These are phyloP conservation scores for Phataginus tetradactyla DNA, from an alignment of 2,797 vertebrate species.

Conservation along the genomic window DNA sequence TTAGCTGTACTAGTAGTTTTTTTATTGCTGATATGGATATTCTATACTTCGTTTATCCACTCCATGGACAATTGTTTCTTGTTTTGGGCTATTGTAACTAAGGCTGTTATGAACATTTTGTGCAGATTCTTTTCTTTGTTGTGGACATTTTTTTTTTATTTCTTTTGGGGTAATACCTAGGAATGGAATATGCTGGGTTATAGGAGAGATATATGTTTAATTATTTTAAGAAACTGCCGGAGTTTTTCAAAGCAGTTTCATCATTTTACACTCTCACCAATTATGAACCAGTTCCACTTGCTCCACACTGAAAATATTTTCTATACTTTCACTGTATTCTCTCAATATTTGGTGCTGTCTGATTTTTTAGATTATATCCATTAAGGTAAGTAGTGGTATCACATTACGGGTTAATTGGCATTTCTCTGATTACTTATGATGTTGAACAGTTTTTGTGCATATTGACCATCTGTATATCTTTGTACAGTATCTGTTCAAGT, in stretches of 20 bases:
- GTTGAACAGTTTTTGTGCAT: not conserved
- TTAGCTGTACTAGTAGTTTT: not conserved
- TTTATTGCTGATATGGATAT: not conserved
- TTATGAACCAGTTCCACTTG: not conserved
- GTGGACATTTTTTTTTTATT: not conserved
- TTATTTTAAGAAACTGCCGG: not conserved
- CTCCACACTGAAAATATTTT: not conserved
- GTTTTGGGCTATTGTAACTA: not conserved
- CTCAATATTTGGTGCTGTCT: not conserved
- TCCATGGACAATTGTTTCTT: not conserved
- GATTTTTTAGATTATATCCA: not conserved
- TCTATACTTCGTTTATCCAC: not conserved
- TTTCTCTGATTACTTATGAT: not conserved
- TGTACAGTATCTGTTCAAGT: not conserved
- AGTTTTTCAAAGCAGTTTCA: not conserved
- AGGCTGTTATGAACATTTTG: not conserved
- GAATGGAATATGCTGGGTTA: not conserved
- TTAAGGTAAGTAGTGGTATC: not conserved
- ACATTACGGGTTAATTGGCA: not conserved
- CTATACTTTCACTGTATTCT: not conserved
- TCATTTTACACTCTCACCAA: not conserved
- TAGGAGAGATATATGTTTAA: not conserved
- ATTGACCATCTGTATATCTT: not conserved
- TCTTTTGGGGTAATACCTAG: not conserved
- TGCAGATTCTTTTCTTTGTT: not conserved